These are phyloP conservation scores for Vanessa cardui DNA, from an alignment of 2,888 invertebrate species.

Conservation along the genomic window DNA sequence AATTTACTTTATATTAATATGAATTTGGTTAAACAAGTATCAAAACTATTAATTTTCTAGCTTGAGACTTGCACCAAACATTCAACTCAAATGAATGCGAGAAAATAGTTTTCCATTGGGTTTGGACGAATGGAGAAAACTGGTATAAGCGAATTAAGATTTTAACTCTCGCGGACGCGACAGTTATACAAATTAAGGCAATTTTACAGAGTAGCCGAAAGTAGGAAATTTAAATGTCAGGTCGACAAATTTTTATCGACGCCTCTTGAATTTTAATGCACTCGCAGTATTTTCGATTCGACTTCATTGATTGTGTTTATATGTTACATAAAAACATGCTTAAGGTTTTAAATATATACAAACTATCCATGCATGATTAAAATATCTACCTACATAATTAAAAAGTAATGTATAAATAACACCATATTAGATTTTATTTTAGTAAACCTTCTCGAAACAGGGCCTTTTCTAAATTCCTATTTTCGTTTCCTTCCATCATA, in stretches of 20 bases:
- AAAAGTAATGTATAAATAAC: no score
- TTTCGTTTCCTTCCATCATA: no score
- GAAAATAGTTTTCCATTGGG: conserved; percentile 55
- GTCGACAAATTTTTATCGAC: conserved; percentile 8
- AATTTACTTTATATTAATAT: no score
- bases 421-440: no score
- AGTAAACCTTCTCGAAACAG: no score
- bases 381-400: no score
- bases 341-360: no score
- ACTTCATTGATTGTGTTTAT: not conserved
- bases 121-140: conserved; percentile 59
- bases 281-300: not conserved
- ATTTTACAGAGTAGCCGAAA: conserved; percentile 34
- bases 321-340: not conserved
- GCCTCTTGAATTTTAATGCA: conserved; percentile 1
- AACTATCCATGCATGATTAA: no score
- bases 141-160: conserved; percentile 64
- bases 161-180: conserved; percentile 54
- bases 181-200: conserved; percentile 48
- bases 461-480: no score
- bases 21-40: not conserved
- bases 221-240: conserved; percentile 22
- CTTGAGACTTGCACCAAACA: conserved; percentile 39
- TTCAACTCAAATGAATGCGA: conserved; percentile 53
- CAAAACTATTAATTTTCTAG: not conserved